phyloP scores from a whole-genome alignment of 2,888 invertebrate genomes.

The Parascotia fuliginaria region DNA sequence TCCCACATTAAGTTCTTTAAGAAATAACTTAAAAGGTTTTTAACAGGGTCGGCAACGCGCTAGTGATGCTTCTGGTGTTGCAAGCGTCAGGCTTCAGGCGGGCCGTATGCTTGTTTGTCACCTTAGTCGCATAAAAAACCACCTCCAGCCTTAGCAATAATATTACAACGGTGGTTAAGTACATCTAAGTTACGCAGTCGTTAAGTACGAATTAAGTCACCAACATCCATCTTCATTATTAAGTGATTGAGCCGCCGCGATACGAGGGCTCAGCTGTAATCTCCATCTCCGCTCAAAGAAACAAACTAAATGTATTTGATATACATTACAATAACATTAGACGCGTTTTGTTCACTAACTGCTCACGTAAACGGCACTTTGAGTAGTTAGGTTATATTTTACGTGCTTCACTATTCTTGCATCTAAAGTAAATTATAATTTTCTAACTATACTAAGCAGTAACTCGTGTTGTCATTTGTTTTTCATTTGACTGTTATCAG shows the following conservation, averaged over 20 bases:
- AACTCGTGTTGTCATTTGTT: no score
- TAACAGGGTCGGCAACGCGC: no score
- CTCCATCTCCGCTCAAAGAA: slow-evolving; percentile 7
- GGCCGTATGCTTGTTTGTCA: no score
- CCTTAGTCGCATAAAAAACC: no score
- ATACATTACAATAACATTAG: background rate
- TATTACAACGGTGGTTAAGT: background rate
- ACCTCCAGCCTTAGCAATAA: background rate
- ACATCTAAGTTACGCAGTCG: slow-evolving; percentile 4
- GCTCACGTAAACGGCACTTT: background rate
- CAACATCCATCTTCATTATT: slow-evolving; percentile 43
- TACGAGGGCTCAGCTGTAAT: slow-evolving; percentile 26
- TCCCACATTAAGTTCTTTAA: no score
- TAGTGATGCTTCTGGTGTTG: no score
- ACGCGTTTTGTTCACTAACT: background rate
- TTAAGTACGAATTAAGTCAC: slow-evolving; percentile 33
- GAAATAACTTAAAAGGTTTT: no score
- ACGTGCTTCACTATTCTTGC: background rate
- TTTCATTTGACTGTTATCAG: no score
- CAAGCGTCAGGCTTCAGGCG: no score
- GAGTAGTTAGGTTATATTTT: background rate
- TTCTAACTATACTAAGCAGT: no score
- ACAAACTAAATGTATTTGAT: slow-evolving; percentile 15
- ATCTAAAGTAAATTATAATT: no score
- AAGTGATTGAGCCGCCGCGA: slow-evolving; percentile 25